Evolutionary conservation across 2,113 vertebrate species (phyloP).

Genomic region (Hassar affinis): DNA sequence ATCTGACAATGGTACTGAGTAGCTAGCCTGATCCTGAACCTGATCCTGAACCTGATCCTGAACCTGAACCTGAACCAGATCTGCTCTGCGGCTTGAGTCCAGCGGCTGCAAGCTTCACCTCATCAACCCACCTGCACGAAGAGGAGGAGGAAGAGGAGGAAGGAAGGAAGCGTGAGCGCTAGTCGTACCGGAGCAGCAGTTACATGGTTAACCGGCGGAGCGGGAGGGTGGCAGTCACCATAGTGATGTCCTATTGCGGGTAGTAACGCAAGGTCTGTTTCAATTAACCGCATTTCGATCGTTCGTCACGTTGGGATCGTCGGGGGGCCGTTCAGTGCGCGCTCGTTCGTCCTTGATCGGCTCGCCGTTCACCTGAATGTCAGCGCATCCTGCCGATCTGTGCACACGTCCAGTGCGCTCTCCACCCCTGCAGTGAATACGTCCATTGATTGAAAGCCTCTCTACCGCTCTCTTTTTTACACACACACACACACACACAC

Average conservation of each 20-base stretch:
- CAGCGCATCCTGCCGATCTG: constrained; percentile 49
- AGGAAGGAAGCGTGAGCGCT: background rate
- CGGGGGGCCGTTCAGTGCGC: background rate
- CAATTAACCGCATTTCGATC: constrained; percentile 34
- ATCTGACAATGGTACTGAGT: constrained; percentile 44
- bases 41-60: constrained; percentile 10
- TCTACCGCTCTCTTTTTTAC: background rate
- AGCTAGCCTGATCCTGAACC: constrained; percentile 5
- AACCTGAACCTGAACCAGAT: background rate
- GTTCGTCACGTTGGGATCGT: constrained; percentile 20
- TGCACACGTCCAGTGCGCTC: constrained; percentile 37
- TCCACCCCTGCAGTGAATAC: constrained; percentile 51
- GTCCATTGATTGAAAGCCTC: constrained; percentile 32
- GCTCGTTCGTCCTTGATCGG: constrained; percentile 36
- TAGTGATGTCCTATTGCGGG: constrained; percentile 46
- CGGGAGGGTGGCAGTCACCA: constrained; percentile 48
- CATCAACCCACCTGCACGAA: background rate
- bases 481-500: background rate
- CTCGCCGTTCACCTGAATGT: constrained; percentile 47
- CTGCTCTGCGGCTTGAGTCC: constrained; percentile 30
- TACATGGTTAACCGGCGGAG: constrained; percentile 57
- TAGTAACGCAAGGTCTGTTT: constrained; percentile 23
- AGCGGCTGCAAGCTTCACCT: constrained; percentile 18
- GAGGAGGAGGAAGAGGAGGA: background rate
- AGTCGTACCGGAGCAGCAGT: constrained; percentile 37